phyloP scores from a whole-genome alignment of 2,797 vertebrate species.

The Paedocypris micromegethes region DNA sequence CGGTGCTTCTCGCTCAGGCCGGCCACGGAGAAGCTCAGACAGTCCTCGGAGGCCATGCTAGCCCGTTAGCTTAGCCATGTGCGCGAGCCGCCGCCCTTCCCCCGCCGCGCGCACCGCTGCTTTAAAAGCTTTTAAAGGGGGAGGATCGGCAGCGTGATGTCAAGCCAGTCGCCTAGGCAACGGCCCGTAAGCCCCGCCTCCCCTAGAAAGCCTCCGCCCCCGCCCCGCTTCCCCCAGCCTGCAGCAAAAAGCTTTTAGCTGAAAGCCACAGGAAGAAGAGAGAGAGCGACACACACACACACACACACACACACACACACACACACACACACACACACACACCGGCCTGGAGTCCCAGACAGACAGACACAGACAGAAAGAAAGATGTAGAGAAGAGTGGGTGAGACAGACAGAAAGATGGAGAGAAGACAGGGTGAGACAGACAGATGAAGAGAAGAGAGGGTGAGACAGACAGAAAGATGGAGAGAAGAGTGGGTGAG shows the following conservation, averaged over 20 bases:
- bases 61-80: conserved; percentile 39
- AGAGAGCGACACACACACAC: no score
- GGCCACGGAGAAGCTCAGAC: conserved; percentile 81
- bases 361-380: no score
- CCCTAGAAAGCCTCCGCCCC: conserved; percentile 45
- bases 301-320: no score
- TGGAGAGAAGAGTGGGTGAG: no score
- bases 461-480: no score
- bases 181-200: conserved; percentile 75
- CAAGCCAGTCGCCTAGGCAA: conserved; percentile 92
- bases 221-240: conserved; percentile 56
- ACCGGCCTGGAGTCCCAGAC: no score
- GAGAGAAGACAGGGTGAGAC: no score
- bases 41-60: conserved; percentile 86
- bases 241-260: conserved; percentile 99
- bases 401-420: no score
- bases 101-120: conserved; percentile 80
- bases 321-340: no score
- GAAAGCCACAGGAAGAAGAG: conserved; percentile 86
- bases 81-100: conserved; percentile 56
- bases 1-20: conserved; percentile 90
- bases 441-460: no score
- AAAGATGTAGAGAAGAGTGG: no score
- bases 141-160: conserved; percentile 97
- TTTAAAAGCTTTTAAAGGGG: conserved; percentile 99